These are phyloP conservation scores for Bellardia pandia DNA, from an alignment of 2,888 invertebrate species.

Conservation along the genomic window DNA sequence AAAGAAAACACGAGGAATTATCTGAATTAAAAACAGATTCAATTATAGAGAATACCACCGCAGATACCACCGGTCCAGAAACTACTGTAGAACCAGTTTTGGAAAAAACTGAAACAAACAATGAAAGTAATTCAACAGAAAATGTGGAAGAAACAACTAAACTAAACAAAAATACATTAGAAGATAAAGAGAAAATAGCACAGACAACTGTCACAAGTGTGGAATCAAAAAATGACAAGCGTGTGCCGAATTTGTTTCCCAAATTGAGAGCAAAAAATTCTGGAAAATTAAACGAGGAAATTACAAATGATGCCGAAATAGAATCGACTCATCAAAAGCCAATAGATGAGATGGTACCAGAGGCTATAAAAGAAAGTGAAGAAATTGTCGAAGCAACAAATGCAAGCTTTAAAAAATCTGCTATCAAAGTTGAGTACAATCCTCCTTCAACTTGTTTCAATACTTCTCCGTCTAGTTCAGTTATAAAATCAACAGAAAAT, in stretches of 20 bases:
- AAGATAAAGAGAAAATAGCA: not conserved
- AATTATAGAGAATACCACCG: conserved; percentile 50
- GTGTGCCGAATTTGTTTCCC: conserved; percentile 68
- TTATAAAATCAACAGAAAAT: conserved; percentile 73
- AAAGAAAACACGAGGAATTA: conserved; percentile 69
- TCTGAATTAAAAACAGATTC: conserved; percentile 48
- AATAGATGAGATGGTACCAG: not conserved
- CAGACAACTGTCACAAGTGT: not conserved
- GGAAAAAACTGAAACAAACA: conserved; percentile 58
- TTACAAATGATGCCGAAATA: conserved; percentile 36
- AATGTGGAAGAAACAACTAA: conserved; percentile 12
- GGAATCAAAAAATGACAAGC: conserved; percentile 70
- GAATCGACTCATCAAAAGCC: conserved; percentile 1
- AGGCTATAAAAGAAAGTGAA: not conserved
- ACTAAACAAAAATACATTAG: conserved; percentile 17
- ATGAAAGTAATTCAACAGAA: conserved; percentile 81
- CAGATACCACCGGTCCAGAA: conserved; percentile 4
- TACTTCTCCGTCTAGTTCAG: conserved; percentile 36
- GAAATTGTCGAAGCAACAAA: conserved; percentile 9
- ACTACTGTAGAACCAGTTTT: conserved; percentile 5
- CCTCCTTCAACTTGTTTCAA: not conserved
- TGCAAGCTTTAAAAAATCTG: conserved; percentile 58
- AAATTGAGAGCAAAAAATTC: conserved; percentile 70
- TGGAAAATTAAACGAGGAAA: conserved; percentile 64
- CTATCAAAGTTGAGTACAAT: conserved; percentile 63